phyloP scores from a whole-genome alignment of 2,888 invertebrate genomes.

The Oscheius sp. region DNA sequence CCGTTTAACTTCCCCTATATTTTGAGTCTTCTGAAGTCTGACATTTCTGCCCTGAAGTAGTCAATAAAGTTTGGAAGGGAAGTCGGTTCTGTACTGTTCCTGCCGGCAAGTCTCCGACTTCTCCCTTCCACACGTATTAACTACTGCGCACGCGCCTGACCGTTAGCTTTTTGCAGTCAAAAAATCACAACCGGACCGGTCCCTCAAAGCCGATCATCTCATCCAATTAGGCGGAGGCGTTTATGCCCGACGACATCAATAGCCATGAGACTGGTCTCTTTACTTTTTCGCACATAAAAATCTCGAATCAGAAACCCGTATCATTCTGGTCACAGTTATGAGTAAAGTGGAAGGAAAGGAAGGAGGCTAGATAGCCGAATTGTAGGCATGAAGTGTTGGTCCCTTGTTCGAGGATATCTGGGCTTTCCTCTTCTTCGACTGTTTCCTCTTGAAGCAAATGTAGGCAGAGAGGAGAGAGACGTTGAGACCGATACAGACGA shows the following conservation, averaged over 20 bases:
- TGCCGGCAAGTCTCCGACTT: conserved; percentile 8
- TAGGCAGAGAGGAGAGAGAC: conserved; percentile 62
- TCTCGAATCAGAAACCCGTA: conserved; percentile 14
- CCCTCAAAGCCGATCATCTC: background rate
- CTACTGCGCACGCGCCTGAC: conserved; percentile 5
- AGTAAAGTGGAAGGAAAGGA: background rate
- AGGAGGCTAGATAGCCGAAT: conserved; percentile 40
- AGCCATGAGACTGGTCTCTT: background rate
- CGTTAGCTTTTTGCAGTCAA: background rate
- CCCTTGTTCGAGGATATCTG: conserved; percentile 63
- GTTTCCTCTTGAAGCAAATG: conserved; percentile 64
- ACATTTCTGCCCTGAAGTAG: too few relatives aligned
- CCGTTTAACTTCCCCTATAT: too few relatives aligned
- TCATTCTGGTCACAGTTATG: conserved; percentile 3
- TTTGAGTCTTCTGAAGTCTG: too few relatives aligned
- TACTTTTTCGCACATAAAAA: background rate
- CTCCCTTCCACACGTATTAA: conserved; percentile 12
- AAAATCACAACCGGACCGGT: background rate
- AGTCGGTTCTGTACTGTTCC: too few relatives aligned
- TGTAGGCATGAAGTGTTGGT: conserved; percentile 68
- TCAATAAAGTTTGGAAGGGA: too few relatives aligned
- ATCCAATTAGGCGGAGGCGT: conserved; percentile 27
- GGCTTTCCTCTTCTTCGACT: conserved; percentile 58
- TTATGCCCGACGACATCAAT: background rate
- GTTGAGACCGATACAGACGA: conserved; percentile 66